Conservation (phyloP, 2,113 vertebrate genomes). For the Isurus oxyrinchus region DNA sequence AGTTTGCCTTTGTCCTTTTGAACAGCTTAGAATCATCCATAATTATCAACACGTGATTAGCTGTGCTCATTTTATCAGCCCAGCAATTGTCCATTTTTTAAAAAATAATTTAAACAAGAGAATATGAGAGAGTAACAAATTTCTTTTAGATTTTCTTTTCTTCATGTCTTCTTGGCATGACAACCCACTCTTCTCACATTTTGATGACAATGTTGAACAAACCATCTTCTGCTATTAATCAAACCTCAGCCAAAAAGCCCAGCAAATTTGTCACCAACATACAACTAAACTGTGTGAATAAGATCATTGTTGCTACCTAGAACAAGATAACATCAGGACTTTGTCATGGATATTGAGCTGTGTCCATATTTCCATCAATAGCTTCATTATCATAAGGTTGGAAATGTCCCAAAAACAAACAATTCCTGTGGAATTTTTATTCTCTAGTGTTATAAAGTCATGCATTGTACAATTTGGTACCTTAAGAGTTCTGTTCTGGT, state of each 20-base stretch:
- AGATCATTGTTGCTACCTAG: neutral
- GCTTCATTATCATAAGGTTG: conserved; percentile 12
- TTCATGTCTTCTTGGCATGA: too few species aligned
- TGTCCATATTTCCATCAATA: conserved; percentile 19
- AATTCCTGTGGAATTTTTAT: neutral
- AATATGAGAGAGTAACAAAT: too few species aligned
- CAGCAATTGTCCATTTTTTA: too few species aligned
- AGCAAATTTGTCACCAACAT: neutral
- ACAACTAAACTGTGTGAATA: conserved; percentile 24
- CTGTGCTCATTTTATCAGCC: too few species aligned
- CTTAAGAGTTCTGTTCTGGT: neutral
- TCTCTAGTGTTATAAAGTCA: neutral
- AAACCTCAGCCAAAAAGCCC: neutral
- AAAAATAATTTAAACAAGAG: too few species aligned
- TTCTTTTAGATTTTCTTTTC: too few species aligned
- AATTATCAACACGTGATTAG: too few species aligned
- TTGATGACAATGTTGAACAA: neutral
- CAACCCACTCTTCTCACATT: neutral
- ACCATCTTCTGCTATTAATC: neutral
- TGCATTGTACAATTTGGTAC: neutral
- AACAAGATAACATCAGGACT: neutral
- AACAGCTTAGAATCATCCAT: too few species aligned
- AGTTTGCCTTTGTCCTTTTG: too few species aligned
- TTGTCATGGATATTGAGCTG: conserved; percentile 2
- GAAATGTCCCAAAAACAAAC: conserved; percentile 1